Evolutionary conservation across 1,140 invertebrate genomes (phyloP).

Genomic region (Drosophila bipectinata): DNA sequence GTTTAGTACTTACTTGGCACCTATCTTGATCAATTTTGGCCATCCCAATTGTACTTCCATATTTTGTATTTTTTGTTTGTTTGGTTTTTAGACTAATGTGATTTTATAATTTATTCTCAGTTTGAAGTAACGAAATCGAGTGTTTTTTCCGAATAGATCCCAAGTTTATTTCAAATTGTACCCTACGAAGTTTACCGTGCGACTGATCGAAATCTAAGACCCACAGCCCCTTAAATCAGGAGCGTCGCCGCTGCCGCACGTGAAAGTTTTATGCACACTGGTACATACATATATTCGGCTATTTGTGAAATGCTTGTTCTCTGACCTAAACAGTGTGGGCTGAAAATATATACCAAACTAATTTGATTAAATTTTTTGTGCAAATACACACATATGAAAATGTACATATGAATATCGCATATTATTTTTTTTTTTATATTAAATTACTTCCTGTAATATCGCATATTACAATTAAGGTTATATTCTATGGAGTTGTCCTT

Average conservation of each 20-base stretch:
- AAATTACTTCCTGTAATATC: too few relatives aligned
- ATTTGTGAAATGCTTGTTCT: background rate
- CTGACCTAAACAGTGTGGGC: background rate
- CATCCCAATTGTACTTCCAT: conserved; percentile 67
- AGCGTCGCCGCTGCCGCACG: conserved; percentile 2
- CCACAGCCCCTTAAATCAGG: conserved; percentile 9
- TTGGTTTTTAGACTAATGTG: background rate
- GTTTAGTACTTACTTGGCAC: conserved; percentile 52
- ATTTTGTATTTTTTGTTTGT: background rate
- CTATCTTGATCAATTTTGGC: conserved; percentile 49
- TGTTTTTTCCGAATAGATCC: background rate
- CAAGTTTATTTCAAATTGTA: background rate
- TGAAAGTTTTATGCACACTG: background rate
- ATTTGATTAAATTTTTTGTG: background rate
- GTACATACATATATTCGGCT: background rate
- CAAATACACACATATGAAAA: too few relatives aligned
- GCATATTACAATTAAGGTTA: too few relatives aligned
- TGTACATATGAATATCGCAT: too few relatives aligned
- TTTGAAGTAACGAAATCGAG: background rate
- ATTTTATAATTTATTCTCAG: background rate
- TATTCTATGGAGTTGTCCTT: too few relatives aligned
- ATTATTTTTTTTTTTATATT: too few relatives aligned
- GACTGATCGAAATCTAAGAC: conserved; percentile 21
- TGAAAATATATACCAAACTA: background rate
- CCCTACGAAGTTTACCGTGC: conserved; percentile 10